A percentile compares a stretch with the other conserved stretches of the same genome.
Conservation (phyloP, 2,797 vertebrate species). For the Chelidonichthys spinosus region DNA sequence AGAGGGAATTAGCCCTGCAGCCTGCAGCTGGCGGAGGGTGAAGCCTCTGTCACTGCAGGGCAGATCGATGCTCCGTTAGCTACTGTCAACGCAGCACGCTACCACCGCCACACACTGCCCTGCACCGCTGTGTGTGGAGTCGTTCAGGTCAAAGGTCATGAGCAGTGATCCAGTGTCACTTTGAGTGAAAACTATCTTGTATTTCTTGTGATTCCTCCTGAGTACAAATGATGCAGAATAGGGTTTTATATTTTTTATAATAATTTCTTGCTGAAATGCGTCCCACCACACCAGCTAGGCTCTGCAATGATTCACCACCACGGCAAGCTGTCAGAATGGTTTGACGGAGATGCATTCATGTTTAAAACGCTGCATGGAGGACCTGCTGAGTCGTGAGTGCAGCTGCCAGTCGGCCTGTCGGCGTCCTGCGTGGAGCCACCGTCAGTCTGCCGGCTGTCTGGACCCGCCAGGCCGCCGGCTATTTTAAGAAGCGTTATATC, state of each 20-base stretch:
- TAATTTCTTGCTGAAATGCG: background rate
- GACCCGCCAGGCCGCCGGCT: constrained; percentile 23
- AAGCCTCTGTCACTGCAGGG: constrained; percentile 48
- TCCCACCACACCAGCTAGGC: background rate
- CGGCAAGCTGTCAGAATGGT: constrained; percentile 3
- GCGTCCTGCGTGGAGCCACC: background rate
- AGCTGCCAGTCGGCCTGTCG: constrained; percentile 34
- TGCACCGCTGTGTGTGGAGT: background rate
- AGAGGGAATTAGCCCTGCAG: constrained; percentile 63
- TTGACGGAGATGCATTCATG: constrained; percentile 1
- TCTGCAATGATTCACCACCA: background rate
- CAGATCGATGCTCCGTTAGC: constrained; percentile 60
- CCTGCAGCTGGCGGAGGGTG: constrained; percentile 51
- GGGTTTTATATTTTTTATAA: background rate
- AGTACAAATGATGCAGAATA: background rate
- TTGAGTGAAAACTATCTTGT: background rate
- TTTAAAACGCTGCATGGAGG: constrained; percentile 3
- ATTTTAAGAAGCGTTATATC: constrained; percentile 47
- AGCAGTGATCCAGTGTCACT: background rate
- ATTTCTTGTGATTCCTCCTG: background rate
- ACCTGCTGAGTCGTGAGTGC: constrained; percentile 30
- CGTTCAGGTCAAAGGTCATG: constrained; percentile 11
- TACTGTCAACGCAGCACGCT: constrained; percentile 37
- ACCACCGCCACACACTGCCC: background rate
- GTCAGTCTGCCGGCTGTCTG: background rate